Percentiles rank a stretch among this genome's conserved stretches.
phyloP scores from a whole-genome alignment of 1,140 invertebrate genomes.

The Colletes gigas region DNA sequence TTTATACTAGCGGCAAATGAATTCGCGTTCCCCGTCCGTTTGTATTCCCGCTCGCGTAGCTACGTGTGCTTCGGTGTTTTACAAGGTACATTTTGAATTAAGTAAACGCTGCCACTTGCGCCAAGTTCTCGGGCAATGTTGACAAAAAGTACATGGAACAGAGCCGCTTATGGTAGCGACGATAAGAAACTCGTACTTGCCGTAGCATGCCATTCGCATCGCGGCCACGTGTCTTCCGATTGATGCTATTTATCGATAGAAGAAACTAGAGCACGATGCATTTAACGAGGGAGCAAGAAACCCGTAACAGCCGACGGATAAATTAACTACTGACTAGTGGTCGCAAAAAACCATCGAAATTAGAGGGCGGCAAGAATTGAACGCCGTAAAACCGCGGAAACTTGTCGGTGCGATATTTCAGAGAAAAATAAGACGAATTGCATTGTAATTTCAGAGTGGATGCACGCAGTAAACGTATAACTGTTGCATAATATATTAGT shows the following conservation, averaged over 20 bases:
- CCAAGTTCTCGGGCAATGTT: constrained; percentile 53
- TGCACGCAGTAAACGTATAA: too few species aligned
- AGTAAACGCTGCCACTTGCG: constrained; percentile 21
- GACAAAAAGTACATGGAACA: constrained; percentile 50
- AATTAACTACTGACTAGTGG: background rate
- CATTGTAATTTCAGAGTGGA: too few species aligned
- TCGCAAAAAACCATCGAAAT: background rate
- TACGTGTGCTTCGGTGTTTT: background rate
- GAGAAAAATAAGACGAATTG: too few species aligned
- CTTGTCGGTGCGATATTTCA: background rate
- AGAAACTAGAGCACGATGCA: constrained; percentile 27
- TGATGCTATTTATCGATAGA: constrained; percentile 48
- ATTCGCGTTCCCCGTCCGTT: background rate
- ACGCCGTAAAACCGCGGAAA: background rate
- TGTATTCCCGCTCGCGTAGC: background rate
- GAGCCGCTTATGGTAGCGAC: constrained; percentile 54
- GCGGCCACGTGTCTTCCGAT: constrained; percentile 58
- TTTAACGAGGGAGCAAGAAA: background rate
- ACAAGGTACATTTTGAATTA: constrained; percentile 5
- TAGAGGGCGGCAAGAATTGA: background rate
- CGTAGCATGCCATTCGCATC: constrained; percentile 38
- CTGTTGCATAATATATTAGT: too few species aligned
- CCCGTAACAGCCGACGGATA: background rate
- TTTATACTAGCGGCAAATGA: too few species aligned
- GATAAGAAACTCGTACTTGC: constrained; percentile 62